Base-by-base conservation (phyloP, 2,113 vertebrate species). In the Etheostoma cragini region DNA sequence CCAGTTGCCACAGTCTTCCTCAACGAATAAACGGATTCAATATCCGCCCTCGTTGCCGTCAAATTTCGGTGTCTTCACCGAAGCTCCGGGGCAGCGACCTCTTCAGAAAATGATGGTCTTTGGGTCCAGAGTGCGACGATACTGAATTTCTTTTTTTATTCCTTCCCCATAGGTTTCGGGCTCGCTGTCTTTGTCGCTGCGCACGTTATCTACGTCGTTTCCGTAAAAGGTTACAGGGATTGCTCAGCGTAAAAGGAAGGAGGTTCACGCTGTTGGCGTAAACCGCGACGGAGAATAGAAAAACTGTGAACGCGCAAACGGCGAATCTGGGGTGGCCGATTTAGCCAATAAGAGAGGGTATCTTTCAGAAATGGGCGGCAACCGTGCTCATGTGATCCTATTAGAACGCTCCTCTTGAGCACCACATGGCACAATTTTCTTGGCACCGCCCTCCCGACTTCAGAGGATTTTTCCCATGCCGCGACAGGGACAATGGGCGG, bases 151-250 rank as follows among this genome's bases (percentile, higher is more conserved):
- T 92, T 89, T 91, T 92, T 93, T 91, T 92, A 92, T 92, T 93
- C 86, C 92, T 93, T 94, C 92, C 90, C 94, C 89, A 92, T 88
- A 93, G 92, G 93, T 92, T 92, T 89, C 89, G 65, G 84, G 92
- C 95, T 95, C 90, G 83, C 91, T 85, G 93, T 93, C 95, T 96
- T 95, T 96, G 94, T 95, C 92, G 93, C 92, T 93, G 89, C 88
- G 93, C 90, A 91, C 76, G 78, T 78, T 68, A 72, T 68, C 42
- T 88, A 92, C 95, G 94, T 66, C 58, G 17, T 76, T 85, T 92
- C 53, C 95, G 94, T 90, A 87, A 63, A 30, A 16, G 35, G 72
- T 65, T 69, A 68, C 57, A 24, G 22, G 65, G 45, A 52, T 6
- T 1, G 30, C 63, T 45, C 24, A 33, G 38, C 45, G 1, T 11